Percentiles rank a stretch among this genome's conserved stretches.
Evolutionary conservation across 2,113 vertebrate species (phyloP).

Genomic region (Urocitellus parryii): DNA sequence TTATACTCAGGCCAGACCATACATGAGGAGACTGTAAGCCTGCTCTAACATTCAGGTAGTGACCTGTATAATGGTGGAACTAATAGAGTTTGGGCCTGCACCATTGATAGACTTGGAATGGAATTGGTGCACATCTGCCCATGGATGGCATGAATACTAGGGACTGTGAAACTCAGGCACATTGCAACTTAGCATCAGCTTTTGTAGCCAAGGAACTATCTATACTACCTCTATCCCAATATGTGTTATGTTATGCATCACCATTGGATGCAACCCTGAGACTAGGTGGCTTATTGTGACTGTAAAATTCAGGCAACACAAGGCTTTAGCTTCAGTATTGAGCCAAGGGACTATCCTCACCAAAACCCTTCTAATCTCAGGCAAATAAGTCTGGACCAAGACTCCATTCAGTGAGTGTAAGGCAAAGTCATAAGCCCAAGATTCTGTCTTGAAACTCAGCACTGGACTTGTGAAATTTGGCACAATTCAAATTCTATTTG

Average conservation of each 20-base stretch:
- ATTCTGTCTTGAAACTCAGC: background rate
- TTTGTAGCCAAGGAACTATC: background rate
- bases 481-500: background rate
- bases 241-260: background rate
- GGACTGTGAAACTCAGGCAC: background rate
- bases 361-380: background rate
- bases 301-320: background rate
- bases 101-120: no score
- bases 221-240: background rate
- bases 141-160: no score
- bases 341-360: background rate
- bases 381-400: background rate
- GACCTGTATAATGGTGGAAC: no score
- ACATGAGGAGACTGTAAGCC: no score
- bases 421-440: background rate
- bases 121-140: background rate
- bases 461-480: no score
- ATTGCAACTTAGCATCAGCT: no score
- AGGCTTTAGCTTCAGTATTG: background rate
- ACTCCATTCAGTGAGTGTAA: background rate
- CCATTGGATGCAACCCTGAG: background rate
- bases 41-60: background rate
- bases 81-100: background rate
- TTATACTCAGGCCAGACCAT: background rate
- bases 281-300: background rate